A percentile compares a stretch with the other conserved stretches of the same genome.
These are phyloP conservation scores for Myripristis murdjan DNA, from an alignment of 2,797 vertebrate genomes.

Conservation along the genomic window DNA sequence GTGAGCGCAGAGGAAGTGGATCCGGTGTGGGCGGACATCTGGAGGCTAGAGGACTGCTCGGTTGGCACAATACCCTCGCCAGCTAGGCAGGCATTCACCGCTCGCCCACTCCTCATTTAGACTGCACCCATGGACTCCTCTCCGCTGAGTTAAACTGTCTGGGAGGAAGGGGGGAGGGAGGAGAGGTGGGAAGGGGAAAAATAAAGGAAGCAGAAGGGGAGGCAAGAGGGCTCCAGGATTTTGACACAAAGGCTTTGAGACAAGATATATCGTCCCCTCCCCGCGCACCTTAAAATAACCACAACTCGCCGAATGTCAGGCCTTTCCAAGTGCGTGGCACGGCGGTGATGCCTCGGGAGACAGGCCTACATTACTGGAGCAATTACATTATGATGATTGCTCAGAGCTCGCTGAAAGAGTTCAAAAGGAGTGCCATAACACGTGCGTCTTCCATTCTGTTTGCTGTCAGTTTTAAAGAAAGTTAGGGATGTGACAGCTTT, in stretches of 20 bases:
- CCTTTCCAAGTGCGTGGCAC: slow-evolving; percentile 15
- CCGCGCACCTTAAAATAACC: slow-evolving; percentile 34
- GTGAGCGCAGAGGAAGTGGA: slow-evolving; percentile 48
- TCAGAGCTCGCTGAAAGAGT: background rate
- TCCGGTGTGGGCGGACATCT: slow-evolving; percentile 73
- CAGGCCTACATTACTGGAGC: background rate
- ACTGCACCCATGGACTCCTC: slow-evolving; percentile 54
- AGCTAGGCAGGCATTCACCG: slow-evolving; percentile 52
- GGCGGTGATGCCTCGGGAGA: slow-evolving; percentile 22
- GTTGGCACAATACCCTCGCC: slow-evolving; percentile 57
- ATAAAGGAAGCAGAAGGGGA: slow-evolving; percentile 28
- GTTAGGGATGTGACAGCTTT: background rate
- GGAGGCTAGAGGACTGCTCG: slow-evolving; percentile 54
- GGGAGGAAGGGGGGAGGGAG: slow-evolving; percentile 9
- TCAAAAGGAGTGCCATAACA: background rate
- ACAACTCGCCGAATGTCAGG: slow-evolving; percentile 10
- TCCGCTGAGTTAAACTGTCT: slow-evolving; percentile 39
- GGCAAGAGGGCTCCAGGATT: slow-evolving; percentile 31
- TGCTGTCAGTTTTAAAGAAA: background rate
- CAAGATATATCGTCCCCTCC: slow-evolving; percentile 21
- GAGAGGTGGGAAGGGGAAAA: slow-evolving; percentile 25
- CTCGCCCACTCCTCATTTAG: slow-evolving; percentile 63
- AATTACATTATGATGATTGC: slow-evolving; percentile 1
- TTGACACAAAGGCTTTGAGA: slow-evolving; percentile 38
- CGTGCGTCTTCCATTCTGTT: background rate